Evolutionary conservation across 2,797 vertebrate genomes (phyloP).

Genomic region (Coccyzus lansbergi): DNA sequence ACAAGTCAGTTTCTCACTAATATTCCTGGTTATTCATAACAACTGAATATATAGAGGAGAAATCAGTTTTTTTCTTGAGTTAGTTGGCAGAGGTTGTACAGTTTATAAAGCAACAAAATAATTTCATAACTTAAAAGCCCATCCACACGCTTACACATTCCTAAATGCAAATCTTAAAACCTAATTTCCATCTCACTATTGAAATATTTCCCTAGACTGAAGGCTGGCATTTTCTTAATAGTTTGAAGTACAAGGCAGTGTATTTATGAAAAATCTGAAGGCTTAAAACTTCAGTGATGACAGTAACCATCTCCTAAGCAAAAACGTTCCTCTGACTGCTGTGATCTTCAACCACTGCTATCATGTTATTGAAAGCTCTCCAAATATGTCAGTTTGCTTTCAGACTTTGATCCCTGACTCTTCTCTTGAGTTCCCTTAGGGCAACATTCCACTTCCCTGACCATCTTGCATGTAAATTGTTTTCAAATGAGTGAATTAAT

Average conservation of each 20-base stretch:
- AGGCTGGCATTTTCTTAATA: neutral
- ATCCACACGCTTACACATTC: neutral
- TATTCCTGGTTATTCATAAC: neutral
- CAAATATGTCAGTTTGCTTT: conserved; percentile 28
- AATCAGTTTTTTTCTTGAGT: neutral
- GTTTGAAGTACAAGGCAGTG: neutral
- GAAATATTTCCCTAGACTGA: neutral
- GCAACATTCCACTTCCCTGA: conserved; percentile 45
- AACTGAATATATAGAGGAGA: neutral
- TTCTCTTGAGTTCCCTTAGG: conserved; percentile 19
- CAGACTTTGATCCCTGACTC: conserved; percentile 39
- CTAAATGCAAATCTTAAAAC: conserved; percentile 26
- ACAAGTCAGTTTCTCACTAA: neutral
- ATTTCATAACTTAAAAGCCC: neutral
- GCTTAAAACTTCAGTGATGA: neutral
- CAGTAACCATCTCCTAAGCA: neutral
- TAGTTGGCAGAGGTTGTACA: neutral
- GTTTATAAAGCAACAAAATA: neutral
- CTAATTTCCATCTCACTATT: neutral
- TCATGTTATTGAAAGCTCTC: conserved; percentile 8
- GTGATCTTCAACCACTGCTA: neutral
- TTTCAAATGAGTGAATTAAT: conserved; percentile 69
- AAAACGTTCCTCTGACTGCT: neutral
- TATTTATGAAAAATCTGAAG: neutral
- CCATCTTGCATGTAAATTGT: conserved; percentile 60